Evolutionary conservation across 2,888 invertebrate genomes (phyloP).

Genomic region (Blastobasis adustella): DNA sequence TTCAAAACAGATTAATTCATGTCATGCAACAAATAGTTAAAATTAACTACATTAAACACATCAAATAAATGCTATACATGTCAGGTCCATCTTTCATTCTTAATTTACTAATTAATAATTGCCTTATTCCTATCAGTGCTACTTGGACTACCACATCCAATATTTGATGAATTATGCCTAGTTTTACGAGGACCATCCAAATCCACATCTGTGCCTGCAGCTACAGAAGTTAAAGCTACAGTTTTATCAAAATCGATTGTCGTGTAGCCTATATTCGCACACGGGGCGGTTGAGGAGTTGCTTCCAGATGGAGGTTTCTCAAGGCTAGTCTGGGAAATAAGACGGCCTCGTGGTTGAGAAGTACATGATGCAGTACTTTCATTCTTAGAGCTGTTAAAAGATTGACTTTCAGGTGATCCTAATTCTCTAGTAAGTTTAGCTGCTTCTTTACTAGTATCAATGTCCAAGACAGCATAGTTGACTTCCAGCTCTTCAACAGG

Average conservation of each 20-base stretch:
- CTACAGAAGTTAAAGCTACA: slow-evolving; percentile 88
- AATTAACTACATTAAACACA: no score
- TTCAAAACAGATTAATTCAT: no score
- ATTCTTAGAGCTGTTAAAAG: slow-evolving; percentile 43
- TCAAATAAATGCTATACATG: background rate
- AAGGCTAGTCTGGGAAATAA: slow-evolving; percentile 49
- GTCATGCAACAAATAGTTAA: no score
- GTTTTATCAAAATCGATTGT: slow-evolving; percentile 97
- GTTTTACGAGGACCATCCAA: slow-evolving; percentile 85
- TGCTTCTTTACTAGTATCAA: slow-evolving; percentile 74
- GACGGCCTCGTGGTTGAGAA: slow-evolving; percentile 40
- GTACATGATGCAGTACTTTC: slow-evolving; percentile 44
- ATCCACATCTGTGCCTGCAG: slow-evolving; percentile 80
- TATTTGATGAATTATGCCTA: slow-evolving; percentile 85
- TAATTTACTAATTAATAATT: slow-evolving; percentile 8
- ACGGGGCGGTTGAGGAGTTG: slow-evolving; percentile 73
- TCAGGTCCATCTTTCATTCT: background rate
- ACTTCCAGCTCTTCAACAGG: slow-evolving; percentile 64
- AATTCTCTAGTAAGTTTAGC: slow-evolving; percentile 32
- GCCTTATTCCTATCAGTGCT: slow-evolving; percentile 38
- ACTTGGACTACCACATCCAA: slow-evolving; percentile 63
- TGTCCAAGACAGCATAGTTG: slow-evolving; percentile 87
- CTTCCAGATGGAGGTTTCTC: slow-evolving; percentile 33
- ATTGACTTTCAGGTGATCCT: slow-evolving; percentile 46
- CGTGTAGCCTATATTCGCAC: slow-evolving; percentile 80